Base-by-base conservation (phyloP, 2,113 vertebrate genomes). In the Eulemur rufifrons region DNA sequence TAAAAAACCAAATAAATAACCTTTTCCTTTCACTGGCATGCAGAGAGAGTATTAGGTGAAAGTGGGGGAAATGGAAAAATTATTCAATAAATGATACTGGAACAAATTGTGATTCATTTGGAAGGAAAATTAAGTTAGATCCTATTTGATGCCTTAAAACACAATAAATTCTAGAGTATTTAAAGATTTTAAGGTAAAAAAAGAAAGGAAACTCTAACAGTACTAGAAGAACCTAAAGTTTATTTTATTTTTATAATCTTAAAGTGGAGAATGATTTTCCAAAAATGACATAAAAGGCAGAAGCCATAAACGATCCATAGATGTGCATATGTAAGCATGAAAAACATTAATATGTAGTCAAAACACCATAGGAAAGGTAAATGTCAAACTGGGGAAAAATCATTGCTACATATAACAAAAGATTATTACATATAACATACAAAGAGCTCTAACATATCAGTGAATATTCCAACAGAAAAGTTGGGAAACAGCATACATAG, bases 161-260 rank as follows among this genome's bases (percentile, higher is more conserved):
- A 95, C 93, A 95, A 81, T 76, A 47, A 81, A 84, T 74, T 69
- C 37, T 32, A 80, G 27, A 15, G 56, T 59, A 80, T 47, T 93
- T 80, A 64, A 71, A 71, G 6, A 63, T 91, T 89, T 92, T 86
- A 96, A 78, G 74, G 3, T 37, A 34, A 76, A 52, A 94, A 63
- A 91, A n/a, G 7, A 21, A 59, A 81, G 86, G 20, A 87, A 89
- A 66, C 45, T 71, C 21, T 45, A 34, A 71, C 82, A 74, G 2
- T 80, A 91, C 12, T 56, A 81, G 32, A 81, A 56, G 42, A 93
- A 86, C 2, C 5, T 42, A 77, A 56, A 82, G 4, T 11, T 91
- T 56, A 71, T 90, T 95, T 95, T 63, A 74, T 93, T 93, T 97
- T 96, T 63, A 76, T 76, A 91, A 88, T 42, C 23, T 82, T 85